Base-by-base conservation (phyloP, 2,888 invertebrate species). In the Dermolepida albohirtum region DNA sequence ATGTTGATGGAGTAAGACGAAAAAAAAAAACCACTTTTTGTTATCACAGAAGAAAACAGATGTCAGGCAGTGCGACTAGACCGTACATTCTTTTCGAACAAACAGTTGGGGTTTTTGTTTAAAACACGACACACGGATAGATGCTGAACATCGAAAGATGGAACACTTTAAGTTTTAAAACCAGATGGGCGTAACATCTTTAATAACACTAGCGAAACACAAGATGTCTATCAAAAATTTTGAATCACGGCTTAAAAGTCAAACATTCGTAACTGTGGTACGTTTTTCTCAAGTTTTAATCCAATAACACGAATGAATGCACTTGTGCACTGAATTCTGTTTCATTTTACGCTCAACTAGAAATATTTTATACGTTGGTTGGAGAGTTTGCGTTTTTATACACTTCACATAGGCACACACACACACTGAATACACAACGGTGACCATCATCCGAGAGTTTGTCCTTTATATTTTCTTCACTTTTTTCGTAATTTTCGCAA, bases 51-150 rank as follows among this genome's bases (percentile, higher is more conserved):
- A 55, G 11, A 66, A 66, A 73, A 70, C 71, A 71, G 71, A 71
- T 72, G 72, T 70, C 66, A 66, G 69, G 69, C 71, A 69, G 70
- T 68, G 72, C 22, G 55, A 74, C 71, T 71, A 72, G 71, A 64
- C n/a, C 66, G 69, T 49, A n/a, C 4, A 34, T 16, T 49, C 29
- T 39, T 29, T 63, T 16, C 17, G 50, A 49, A 39, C 12, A 12
- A 14, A 55, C 39, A 55, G 34, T 34, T 34, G 6, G 10, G 10
- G 8, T 34, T 34, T 6, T 22, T 49, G n/a, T 49, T 49, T 8
- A 22, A 16, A 11, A 49, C 7, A 17, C 49, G 22, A 34, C 34
- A 34, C 6, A 44, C 14, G 44, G 4, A 6, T 5, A 14, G 22
- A 4, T 4, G 22, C 22, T 22, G n/a, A 22, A 22, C 22, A 2